Evolutionary conservation across 2,113 vertebrate genomes (phyloP), one percentile per base, ranked within the genome.

Genomic region (Nibea albiflora): DNA sequence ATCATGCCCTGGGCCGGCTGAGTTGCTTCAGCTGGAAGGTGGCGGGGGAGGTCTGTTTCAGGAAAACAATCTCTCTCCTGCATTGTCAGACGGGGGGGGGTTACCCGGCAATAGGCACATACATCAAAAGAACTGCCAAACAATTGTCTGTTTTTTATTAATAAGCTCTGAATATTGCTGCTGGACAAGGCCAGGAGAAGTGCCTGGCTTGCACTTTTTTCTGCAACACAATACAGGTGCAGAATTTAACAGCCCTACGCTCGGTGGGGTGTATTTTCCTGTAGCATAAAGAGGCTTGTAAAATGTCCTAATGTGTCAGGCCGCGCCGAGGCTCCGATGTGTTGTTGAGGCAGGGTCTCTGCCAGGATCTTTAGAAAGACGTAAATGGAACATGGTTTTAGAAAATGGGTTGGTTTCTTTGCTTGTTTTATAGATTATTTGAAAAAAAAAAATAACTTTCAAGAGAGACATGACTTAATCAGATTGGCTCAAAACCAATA

Each of bases 71-170:
- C 88, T 89, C 90, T 91, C 85, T 85, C 73, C 79, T 85, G 78
- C 81, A 82, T 88, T 91, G 92, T 93, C 89, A 89, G 90, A 80
- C 56, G 12, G 76, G 58, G 76, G 58, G 63, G 28, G 75, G 10
- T 76, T 74, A 76, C 66, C 82, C 82, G 22, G 77, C 53, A 93
- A 94, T 88, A 79, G 90, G 80, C 82, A 83, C 92, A 94, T 93
- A 90, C 86, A 94, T 94, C 93, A 94, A 91, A 91, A 79, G 85
- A 90, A 89, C 89, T 90, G 92, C 91, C 91, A 95, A 94, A 94
- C 91, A 88, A 93, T 92, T 92, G 94, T 94, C 93, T 91, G 89
- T 92, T 92, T 93, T 93, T 93, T 91, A 92, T 92, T 88, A 94
- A 93, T 92, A 92, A 90, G 91, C 89, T 85, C 82, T 75, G 82